These are phyloP conservation scores for Campaea margaritaria DNA, from an alignment of 2,888 invertebrate species.

Conservation along the genomic window DNA sequence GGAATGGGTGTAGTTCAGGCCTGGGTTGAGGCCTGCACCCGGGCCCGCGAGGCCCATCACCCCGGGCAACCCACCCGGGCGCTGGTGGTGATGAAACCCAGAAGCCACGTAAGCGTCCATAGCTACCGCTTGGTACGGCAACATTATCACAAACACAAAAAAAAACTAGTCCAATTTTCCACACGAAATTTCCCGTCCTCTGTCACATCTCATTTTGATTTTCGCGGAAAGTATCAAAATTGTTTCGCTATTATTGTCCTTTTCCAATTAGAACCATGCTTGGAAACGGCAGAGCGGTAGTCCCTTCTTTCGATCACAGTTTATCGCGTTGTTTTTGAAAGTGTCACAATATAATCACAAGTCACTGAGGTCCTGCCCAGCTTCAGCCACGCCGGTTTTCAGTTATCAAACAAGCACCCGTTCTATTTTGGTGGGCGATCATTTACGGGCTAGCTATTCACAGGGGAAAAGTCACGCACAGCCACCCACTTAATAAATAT, in stretches of 20 bases:
- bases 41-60: conserved; percentile 85
- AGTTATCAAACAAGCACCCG: conserved; percentile 76
- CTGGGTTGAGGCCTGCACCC: conserved; percentile 79
- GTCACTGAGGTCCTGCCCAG: conserved; percentile 28
- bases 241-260: conserved; percentile 42
- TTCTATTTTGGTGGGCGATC: conserved; percentile 77
- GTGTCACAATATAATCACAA: conserved; percentile 29
- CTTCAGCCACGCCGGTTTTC: conserved; percentile 59
- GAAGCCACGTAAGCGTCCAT: conserved; percentile 90
- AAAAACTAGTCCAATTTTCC: conserved; percentile 53
- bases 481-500: conserved; percentile 86
- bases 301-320: conserved; percentile 22
- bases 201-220: conserved; percentile 57
- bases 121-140: conserved; percentile 95
- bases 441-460: conserved; percentile 79
- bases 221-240: conserved; percentile 47
- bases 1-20: conserved; percentile 93
- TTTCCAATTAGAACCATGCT: conserved; percentile 15
- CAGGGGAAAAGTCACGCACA: conserved; percentile 85
- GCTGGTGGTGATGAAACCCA: conserved; percentile 82
- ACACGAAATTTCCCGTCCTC: conserved; percentile 59
- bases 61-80: conserved; percentile 81
- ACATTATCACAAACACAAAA: conserved; percentile 84
- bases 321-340: conserved; percentile 19
- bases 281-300: not conserved